A percentile compares a stretch with the other conserved stretches of the same genome.
phyloP scores from a whole-genome alignment of 1,140 invertebrate species.

The Euwallacea fornicatus region DNA sequence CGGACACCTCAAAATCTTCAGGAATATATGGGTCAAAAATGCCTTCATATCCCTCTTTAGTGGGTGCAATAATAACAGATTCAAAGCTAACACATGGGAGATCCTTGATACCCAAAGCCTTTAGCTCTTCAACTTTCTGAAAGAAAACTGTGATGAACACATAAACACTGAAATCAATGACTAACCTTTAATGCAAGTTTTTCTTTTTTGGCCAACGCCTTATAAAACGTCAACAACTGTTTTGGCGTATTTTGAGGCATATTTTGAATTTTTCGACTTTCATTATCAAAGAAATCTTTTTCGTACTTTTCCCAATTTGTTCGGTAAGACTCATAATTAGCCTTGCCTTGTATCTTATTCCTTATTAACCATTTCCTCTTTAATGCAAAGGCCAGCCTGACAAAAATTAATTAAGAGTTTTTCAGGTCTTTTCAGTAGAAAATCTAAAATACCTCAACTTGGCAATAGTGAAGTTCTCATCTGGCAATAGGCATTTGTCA shows the following conservation, averaged over 20 bases:
- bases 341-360: slow-evolving; percentile 27
- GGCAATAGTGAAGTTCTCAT: slow-evolving; percentile 33
- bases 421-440: background rate
- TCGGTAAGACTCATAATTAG: slow-evolving; percentile 32
- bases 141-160: background rate
- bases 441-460: slow-evolving; percentile 21
- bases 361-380: slow-evolving; percentile 27
- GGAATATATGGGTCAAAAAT: slow-evolving; percentile 30
- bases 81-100: slow-evolving; percentile 23
- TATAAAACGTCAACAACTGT: slow-evolving; percentile 31
- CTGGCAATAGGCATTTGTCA: slow-evolving; percentile 35
- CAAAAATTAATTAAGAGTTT: background rate
- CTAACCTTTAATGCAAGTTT: slow-evolving; percentile 19
- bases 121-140: slow-evolving; percentile 18
- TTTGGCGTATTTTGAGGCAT: slow-evolving; percentile 37
- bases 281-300: slow-evolving; percentile 34
- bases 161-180: background rate
- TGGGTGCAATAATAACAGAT: slow-evolving; percentile 21
- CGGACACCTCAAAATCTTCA: slow-evolving; percentile 7
- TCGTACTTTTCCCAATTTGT: slow-evolving; percentile 22
- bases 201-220: slow-evolving; percentile 30
- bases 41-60: slow-evolving; percentile 24
- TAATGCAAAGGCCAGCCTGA: slow-evolving; percentile 19
- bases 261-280: slow-evolving; percentile 39
- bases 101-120: slow-evolving; percentile 9